Conservation (phyloP, 1,140 invertebrate genomes). For the Drosophila watanabei region DNA sequence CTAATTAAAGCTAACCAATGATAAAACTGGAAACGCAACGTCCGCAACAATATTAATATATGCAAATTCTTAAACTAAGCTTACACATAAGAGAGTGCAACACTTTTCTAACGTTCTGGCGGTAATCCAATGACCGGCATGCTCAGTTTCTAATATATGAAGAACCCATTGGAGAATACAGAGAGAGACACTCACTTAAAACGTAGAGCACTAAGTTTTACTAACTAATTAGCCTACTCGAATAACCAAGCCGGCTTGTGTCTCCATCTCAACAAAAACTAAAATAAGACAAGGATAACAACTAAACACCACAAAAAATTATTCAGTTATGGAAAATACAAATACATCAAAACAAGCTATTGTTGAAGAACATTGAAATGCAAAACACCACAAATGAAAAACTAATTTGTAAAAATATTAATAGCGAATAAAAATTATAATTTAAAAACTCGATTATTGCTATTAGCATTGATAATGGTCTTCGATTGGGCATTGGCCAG, state of each 20-base stretch:
- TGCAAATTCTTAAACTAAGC: constrained; percentile 53
- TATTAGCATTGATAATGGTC: constrained; percentile 26
- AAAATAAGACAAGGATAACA: constrained; percentile 36
- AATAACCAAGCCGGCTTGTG: constrained; percentile 38
- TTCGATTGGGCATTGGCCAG: not conserved
- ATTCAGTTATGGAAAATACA: constrained; percentile 30
- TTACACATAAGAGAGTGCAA: constrained; percentile 41
- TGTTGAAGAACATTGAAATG: constrained; percentile 58
- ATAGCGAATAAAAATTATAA: constrained; percentile 77
- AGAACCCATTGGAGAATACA: constrained; percentile 9
- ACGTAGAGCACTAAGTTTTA: constrained; percentile 57
- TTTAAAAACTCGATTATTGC: constrained; percentile 52
- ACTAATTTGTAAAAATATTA: constrained; percentile 71
- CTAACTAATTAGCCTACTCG: constrained; percentile 34
- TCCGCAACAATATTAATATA: constrained; percentile 57
- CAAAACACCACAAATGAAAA: constrained; percentile 48
- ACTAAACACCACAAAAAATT: constrained; percentile 15
- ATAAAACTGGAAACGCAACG: constrained; percentile 73
- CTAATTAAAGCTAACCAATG: constrained; percentile 46
- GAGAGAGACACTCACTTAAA: constrained; percentile 35
- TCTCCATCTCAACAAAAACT: constrained; percentile 26
- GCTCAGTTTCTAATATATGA: constrained; percentile 34
- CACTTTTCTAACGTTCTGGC: constrained; percentile 28
- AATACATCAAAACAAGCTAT: constrained; percentile 40
- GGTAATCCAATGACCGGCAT: constrained; percentile 7